Evolutionary conservation across 1,140 invertebrate genomes (phyloP).

Genomic region (Tachypleus tridentatus): DNA sequence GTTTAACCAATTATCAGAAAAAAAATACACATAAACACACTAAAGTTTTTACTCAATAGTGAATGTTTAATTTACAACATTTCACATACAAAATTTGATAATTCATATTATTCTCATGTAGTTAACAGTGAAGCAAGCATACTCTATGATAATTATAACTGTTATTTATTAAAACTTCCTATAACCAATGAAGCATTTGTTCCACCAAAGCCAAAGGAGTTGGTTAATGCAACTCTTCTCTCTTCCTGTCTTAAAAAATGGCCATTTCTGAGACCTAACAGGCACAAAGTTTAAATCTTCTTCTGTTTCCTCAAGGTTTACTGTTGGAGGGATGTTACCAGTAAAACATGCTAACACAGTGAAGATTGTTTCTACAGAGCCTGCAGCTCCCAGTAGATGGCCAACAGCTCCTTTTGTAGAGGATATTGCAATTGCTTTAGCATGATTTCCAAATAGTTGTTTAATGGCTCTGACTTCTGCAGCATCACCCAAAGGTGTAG

Average conservation of each 20-base stretch:
- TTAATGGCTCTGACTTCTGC: constrained; percentile 78
- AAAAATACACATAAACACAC: too few species aligned
- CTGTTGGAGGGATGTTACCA: constrained; percentile 67
- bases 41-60: too few species aligned
- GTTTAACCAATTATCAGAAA: too few species aligned
- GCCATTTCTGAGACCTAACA: constrained; percentile 48
- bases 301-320: constrained; percentile 65
- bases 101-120: too few species aligned
- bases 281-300: constrained; percentile 56
- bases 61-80: too few species aligned
- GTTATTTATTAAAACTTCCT: background rate
- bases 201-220: constrained; percentile 98
- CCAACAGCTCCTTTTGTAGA: constrained; percentile 93
- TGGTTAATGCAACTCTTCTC: constrained; percentile 73
- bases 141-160: too few species aligned
- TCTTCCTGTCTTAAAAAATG: constrained; percentile 22
- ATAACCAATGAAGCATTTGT: constrained; percentile 76
- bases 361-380: constrained; percentile 80
- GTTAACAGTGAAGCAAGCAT: too few species aligned
- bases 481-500: constrained; percentile 85
- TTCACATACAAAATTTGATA: too few species aligned
- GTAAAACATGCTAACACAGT: constrained; percentile 64
- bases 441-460: constrained; percentile 36
- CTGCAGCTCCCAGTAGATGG: constrained; percentile 88
- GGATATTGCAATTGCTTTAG: constrained; percentile 55